Base-by-base conservation (phyloP, 2,113 vertebrate species). In the Meleagris gallopavo region DNA sequence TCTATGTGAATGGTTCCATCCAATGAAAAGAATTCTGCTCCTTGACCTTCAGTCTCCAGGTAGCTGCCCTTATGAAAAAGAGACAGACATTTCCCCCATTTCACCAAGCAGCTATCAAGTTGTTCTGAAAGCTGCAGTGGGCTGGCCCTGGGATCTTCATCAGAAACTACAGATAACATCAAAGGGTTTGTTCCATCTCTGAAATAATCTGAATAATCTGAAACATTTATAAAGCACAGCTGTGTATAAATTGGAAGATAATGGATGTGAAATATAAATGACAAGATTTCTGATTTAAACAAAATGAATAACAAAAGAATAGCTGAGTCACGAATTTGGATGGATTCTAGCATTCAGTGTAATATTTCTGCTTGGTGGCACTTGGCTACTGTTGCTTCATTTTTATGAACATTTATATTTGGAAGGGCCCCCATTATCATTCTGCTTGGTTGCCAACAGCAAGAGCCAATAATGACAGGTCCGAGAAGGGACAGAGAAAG, bases 401-500 rank as follows among this genome's bases (percentile, higher is more conserved):
- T 82, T 92, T 92, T 58, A 76, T 58, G 67, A 85, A 30, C 19
- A 38, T 45, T 93, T 84, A 40, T 82, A 89, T 88, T 92, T 91
- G 24, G 24, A 96, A 87, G 50, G 88, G 46, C 65, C 34, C 55
- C 29, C 57, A n/a, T 50, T 90, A 86, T 88, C 46, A 8, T 17
- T 86, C 70, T 84, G 30, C 20, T 84, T 52, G 13, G 83, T 62
- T 58, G 43, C 15, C 38, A 69, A 81, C 64, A 60, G 52, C 86
- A 71, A 81, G 38, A 6, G 17, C 57, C 64, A 73, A 85, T 29
- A 54, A 21, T 54, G 86, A 75, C 27, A 82, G 19, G 75, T 50
- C 81, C 30, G 72, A 46, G 16, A 21, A 77, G 9, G 10, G 7
- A 45, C 81, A 82, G 22, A 72, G 72, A 84, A 92, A 85, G 13